These are phyloP conservation scores for Mola mola DNA, from an alignment of 2,113 vertebrate species.

Conservation along the genomic window DNA sequence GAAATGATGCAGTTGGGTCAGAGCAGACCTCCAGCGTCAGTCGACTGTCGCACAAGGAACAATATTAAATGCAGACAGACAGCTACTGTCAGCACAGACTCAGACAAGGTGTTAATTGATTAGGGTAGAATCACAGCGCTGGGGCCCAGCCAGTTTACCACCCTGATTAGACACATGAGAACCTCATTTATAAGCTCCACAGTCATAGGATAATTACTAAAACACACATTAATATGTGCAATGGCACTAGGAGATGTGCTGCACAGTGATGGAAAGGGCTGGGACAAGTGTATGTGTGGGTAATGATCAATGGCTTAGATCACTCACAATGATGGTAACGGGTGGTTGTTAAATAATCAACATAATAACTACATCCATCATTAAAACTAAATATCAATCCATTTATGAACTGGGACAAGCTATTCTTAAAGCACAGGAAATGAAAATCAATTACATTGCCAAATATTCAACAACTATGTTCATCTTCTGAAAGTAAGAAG, in stretches of 20 bases:
- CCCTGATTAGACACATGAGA: constrained; percentile 75
- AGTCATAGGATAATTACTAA: constrained; percentile 77
- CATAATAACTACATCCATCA: background rate
- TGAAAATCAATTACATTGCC: background rate
- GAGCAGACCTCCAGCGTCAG: constrained; percentile 24
- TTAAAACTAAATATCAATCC: constrained; percentile 6
- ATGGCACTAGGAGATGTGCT: constrained; percentile 40
- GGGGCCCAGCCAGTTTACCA: constrained; percentile 71
- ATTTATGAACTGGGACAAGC: background rate
- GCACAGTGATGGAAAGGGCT: constrained; percentile 39
- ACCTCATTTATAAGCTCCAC: constrained; percentile 77
- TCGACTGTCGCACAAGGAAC: constrained; percentile 39
- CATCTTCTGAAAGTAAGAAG: background rate
- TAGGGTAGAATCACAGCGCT: constrained; percentile 68
- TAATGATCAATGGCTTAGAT: constrained; percentile 10
- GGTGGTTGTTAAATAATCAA: background rate
- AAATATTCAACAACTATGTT: background rate
- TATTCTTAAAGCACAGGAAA: background rate
- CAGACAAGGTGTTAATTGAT: constrained; percentile 84
- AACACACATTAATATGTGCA: constrained; percentile 67
- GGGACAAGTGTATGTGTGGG: constrained; percentile 5
- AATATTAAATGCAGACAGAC: constrained; percentile 70
- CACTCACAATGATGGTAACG: constrained; percentile 6
- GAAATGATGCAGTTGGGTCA: constrained; percentile 58
- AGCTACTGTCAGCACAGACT: constrained; percentile 51